A percentile compares a stretch with the other conserved stretches of the same genome.
Conservation (phyloP, 2,888 invertebrate species). For the Pterostichus niger region DNA sequence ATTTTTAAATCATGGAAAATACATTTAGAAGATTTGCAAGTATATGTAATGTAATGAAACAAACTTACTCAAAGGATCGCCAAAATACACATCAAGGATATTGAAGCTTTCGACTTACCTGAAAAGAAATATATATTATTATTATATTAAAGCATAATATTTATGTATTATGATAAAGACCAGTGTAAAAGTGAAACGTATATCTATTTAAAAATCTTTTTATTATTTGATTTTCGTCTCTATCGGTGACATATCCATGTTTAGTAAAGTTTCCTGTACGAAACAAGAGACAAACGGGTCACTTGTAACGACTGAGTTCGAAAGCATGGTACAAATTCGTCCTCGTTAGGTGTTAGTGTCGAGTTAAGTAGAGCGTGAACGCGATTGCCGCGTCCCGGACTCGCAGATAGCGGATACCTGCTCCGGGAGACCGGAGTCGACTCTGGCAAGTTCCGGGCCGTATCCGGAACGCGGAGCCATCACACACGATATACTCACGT, state of each 20-base stretch:
- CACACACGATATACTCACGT: slow-evolving; percentile 49
- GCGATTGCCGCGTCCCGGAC: slow-evolving; percentile 70
- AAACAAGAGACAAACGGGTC: too few relatives aligned
- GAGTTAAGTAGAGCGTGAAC: slow-evolving; percentile 74
- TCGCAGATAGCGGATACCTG: slow-evolving; percentile 35
- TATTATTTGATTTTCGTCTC: too few relatives aligned
- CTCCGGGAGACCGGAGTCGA: background rate
- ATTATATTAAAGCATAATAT: too few relatives aligned
- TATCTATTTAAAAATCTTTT: too few relatives aligned
- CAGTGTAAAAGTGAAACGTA: too few relatives aligned
- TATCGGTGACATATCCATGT: too few relatives aligned
- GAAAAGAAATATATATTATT: background rate
- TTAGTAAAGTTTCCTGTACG: too few relatives aligned
- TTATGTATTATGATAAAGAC: too few relatives aligned
- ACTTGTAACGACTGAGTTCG: background rate
- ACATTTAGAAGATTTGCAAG: slow-evolving; percentile 9
- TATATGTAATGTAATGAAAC: background rate
- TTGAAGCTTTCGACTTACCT: background rate
- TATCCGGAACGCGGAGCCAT: slow-evolving; percentile 10
- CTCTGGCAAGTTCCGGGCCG: background rate
- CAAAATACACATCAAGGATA: background rate
- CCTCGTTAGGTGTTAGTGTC: slow-evolving; percentile 70
- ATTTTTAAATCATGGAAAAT: background rate
- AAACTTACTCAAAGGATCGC: background rate
- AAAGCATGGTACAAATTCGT: slow-evolving; percentile 66